Conservation (phyloP, 2,113 vertebrate species). For the Tiliqua scincoides region DNA sequence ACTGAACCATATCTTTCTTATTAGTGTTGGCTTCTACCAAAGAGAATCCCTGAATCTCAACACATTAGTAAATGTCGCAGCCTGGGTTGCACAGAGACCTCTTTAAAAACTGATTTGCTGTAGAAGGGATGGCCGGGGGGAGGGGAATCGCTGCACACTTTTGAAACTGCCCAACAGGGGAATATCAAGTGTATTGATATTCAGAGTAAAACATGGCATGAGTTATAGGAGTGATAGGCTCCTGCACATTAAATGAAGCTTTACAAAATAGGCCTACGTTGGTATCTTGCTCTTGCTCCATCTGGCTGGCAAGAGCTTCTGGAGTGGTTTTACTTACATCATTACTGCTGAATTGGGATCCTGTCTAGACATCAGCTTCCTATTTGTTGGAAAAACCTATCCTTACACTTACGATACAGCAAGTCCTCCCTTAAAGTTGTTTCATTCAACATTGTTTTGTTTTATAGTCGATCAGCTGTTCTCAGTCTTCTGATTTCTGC, state of each 20-base stretch:
- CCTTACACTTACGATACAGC: not conserved
- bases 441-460: no score
- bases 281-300: conserved; percentile 27
- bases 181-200: conserved; percentile 68
- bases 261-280: conserved; percentile 25
- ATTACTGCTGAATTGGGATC: not conserved
- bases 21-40: conserved; percentile 73
- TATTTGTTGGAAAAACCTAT: conserved; percentile 2
- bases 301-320: not conserved
- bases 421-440: no score
- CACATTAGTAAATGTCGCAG: conserved; percentile 76
- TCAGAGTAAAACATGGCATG: conserved; percentile 56
- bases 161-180: conserved; percentile 67
- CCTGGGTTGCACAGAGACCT: conserved; percentile 64
- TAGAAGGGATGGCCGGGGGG: conserved; percentile 41
- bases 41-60: conserved; percentile 73
- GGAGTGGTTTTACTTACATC: not conserved
- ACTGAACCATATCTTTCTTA: conserved; percentile 79
- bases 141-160: conserved; percentile 47
- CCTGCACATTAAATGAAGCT: conserved; percentile 34
- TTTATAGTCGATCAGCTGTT: no score
- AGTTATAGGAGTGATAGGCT: conserved; percentile 51
- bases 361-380: not conserved
- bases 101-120: conserved; percentile 73
- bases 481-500: no score